Conservation (phyloP, 1,140 invertebrate species). For the Hyles euphorbiae region DNA sequence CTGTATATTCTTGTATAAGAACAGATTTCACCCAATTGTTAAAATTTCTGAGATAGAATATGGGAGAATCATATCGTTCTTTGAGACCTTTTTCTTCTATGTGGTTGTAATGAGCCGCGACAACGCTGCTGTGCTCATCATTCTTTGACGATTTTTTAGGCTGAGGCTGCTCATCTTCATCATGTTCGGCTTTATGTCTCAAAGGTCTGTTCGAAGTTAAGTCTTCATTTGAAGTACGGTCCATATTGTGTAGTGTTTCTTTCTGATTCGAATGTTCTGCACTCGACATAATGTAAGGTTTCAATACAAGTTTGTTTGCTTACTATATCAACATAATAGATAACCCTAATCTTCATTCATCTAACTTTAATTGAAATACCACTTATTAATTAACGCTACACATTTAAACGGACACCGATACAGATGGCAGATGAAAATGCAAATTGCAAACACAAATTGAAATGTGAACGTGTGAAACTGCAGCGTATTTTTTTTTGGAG, state of each 20-base stretch:
- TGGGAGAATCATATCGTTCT: conserved; percentile 89
- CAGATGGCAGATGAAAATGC: too few species aligned
- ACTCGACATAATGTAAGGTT: too few species aligned
- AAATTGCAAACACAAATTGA: too few species aligned
- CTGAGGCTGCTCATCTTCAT: conserved; percentile 9
- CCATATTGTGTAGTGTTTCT: not conserved
- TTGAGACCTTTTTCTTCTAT: conserved; percentile 87
- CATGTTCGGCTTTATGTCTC: conserved; percentile 1
- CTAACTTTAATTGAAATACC: too few species aligned
- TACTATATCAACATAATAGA: too few species aligned
- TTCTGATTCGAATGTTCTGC: too few species aligned
- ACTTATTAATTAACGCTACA: too few species aligned
- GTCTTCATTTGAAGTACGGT: not conserved
- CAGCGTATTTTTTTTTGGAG: too few species aligned
- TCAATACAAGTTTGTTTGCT: too few species aligned
- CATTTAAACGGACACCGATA: too few species aligned
- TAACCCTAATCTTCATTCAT: too few species aligned
- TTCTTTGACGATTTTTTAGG: conserved; percentile 7
- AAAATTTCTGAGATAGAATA: conserved; percentile 96
- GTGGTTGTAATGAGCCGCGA: conserved; percentile 91
- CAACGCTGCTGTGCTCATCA: conserved; percentile 76
- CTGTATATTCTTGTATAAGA: conserved; percentile 87
- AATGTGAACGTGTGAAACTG: too few species aligned
- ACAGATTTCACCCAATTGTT: conserved; percentile 99
- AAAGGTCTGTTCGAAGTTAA: not conserved